Conservation (phyloP, 2,797 vertebrate genomes). For the Cottoperca gobio region DNA sequence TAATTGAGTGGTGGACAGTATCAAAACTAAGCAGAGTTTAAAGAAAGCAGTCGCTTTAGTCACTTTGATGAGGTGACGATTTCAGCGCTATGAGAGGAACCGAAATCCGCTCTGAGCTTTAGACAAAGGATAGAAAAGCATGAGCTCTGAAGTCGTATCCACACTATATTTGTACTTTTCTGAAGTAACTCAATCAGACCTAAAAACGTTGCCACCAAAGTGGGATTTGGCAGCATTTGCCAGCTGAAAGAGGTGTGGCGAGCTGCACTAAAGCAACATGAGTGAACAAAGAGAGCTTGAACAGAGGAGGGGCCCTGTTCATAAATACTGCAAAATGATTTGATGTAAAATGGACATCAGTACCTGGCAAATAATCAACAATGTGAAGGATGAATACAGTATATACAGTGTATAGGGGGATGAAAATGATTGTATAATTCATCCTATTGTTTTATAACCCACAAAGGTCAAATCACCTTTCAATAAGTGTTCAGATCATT, state of each 20-base stretch:
- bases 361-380: neutral
- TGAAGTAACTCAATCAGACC: neutral
- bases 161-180: neutral
- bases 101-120: neutral
- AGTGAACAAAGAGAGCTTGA: conserved; percentile 19
- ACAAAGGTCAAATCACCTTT: neutral
- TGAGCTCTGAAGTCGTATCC: neutral
- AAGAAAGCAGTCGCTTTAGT: neutral
- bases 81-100: neutral
- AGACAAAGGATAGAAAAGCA: neutral
- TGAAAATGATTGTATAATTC: neutral
- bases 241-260: neutral
- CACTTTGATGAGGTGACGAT: neutral
- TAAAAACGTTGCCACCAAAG: neutral
- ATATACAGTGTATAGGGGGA: no score
- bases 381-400: neutral
- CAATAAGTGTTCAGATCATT: neutral
- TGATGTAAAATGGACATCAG: neutral
- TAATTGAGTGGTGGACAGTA: neutral
- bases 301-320: neutral
- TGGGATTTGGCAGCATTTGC: neutral
- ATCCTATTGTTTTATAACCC: neutral
- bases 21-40: neutral
- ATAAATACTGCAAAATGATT: neutral
- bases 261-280: neutral